Base-by-base conservation (phyloP, 30 jellyfish, hydroid and myxozoan species). In the Sanderia malayensis region DNA sequence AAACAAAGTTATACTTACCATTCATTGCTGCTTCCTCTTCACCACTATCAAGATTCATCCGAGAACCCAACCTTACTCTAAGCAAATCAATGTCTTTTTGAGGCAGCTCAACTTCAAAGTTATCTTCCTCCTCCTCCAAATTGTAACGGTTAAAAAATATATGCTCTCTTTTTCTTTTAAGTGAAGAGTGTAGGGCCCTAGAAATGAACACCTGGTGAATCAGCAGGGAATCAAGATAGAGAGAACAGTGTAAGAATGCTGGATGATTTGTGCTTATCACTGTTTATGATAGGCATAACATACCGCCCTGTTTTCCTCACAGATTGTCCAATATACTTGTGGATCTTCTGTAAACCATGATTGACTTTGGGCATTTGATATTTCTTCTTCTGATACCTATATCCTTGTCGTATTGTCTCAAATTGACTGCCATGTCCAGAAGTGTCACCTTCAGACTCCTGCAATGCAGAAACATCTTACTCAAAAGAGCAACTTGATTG, bases 371-470 rank as follows among this genome's bases (percentile, higher is more conserved):
- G 83, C 32, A 87, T 41, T 57, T 69, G 65, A 55, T 87, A 64
- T 25, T 76, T 71, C 27, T 92, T 69, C 66, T 68, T 73, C 53
- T 87, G 96, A 47, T 79, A 87, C 24, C 84, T 76, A 58, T 87
- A 87, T 13, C 96, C 96, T 45, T 80, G 53, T 26, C 75, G 31
- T 19, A 80, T 81, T 45, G 80, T 55, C 47, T 79, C 86, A 27
- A 61, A 86, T 25, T 84, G 86, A 31, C 80, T 84, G 49, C 53
- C 44, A 67, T 46, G 44, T 15, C 44, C 61, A 20, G 32, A 9
- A 17, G 41, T 46, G 31, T 41, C 83, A 19, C 25, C 70, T 10
- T n/a, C 74, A 45, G 10, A 68, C 18, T 78, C 52, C 61, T 70
- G 31, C 82, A 41, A 59, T 18, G 30, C 11, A 13, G 32, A 26